Base-by-base conservation (phyloP, 2,888 invertebrate species). In the Scrobipalpa atriplicella region DNA sequence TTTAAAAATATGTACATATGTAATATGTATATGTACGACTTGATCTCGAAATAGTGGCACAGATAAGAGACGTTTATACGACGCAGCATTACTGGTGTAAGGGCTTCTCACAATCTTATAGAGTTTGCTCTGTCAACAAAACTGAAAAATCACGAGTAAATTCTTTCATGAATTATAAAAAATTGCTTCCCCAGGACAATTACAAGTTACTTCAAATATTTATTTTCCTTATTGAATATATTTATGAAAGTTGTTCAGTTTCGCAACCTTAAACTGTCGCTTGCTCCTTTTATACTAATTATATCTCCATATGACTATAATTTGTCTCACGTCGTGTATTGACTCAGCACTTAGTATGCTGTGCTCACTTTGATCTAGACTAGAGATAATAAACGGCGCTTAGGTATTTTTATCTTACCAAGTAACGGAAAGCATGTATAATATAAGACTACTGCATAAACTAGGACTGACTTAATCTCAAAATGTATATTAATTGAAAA, bases 11-110 rank as follows among this genome's bases (percentile, higher is more conserved):
- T 63, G 19, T 19, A 52, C 10, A 19, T 52, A 52, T 16, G 65
- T 77, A 81, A n/a, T n/a, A n/a, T n/a, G n/a, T 19, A 19, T 52
- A 52, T 16, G 65, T 77, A 81, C 81, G 83, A 82, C 85, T 85
- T 83, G 84, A 82, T 83, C 78, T 75, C 16, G 73, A 75, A 75
- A 76, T 73, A 78, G 29, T 79, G 8, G n/a, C 11, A 9, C 52
- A 3, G 52, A 19, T 19, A 52, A 52, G 9, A 19, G 52, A 52
- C 5, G 19, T 19, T 52, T 9, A 10, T 52, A 52, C 52, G 16
- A 19, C 19, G 52, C 16, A 2, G 5, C 10, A n/a, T n/a, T n/a
- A 51, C 16, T 2, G 29, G 5, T 29, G 29, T 29, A 29, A 29
- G 29, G 29, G 5, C 29, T 3, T 29, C 5, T 29, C 29, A 29